Base-by-base conservation (phyloP, 2,888 invertebrate species). In the Tortricodes alternella region DNA sequence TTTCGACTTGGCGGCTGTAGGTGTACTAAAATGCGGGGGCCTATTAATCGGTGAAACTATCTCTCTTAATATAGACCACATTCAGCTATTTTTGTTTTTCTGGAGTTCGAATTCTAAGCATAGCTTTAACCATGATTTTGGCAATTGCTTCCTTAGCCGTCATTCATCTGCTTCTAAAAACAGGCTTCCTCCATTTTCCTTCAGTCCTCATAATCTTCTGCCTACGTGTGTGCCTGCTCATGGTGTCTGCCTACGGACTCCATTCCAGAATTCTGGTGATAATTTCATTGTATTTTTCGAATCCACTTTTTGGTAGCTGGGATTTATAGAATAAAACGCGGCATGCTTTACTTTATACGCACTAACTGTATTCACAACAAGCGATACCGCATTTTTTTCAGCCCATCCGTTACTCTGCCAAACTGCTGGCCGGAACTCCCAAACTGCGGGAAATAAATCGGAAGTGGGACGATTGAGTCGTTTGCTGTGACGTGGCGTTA, bases 371-470 rank as follows among this genome's bases (percentile, higher is more conserved):
- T 46, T 34, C 46, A 27, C 46, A 35, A 37, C 46, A 23, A 34
- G 46, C 53, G 46, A 46, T 46, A 53, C 46, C 38, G 53, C 46
- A 53, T 32, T 52, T 53, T 51, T 53, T 53, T 53, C 43, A 9
- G 16, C 15, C 53, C 16, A 38, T 53, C 37, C 38, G 38, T 53
- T 53, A 38, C 38, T 24, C 52, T 53, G 53, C 53, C 53, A 53
- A 53, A 53, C 53, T 46, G 38, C 46, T 11, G 27, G 46, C 53
- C 29, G 46, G 35, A 29, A 41, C 34, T 15, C 13, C 35, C 35
- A n/a, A 24, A 23, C 46, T 38, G 29, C 23, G 8, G 11, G 27
- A 19, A 29, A 38, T 37, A 24, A 37, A 38, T 38, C 11, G 21
- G 27, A 46, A 46, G 46, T 39, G 13, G 53, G 23, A 27, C 46